Evolutionary conservation across 1,140 invertebrate genomes (phyloP).

Genomic region (Lethocerus indicus): DNA sequence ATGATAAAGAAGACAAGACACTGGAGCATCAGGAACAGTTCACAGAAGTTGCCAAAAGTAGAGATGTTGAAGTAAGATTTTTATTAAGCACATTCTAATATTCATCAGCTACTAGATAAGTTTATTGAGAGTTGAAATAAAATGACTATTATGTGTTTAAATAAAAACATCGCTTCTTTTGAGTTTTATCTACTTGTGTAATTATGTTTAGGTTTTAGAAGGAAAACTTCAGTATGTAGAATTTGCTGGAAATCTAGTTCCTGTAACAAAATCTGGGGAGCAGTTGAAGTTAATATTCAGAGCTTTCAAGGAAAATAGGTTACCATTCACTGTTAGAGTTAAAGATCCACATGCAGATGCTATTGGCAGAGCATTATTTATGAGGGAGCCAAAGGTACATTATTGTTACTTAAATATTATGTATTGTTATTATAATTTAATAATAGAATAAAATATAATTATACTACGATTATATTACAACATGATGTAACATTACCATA

Average conservation of each 20-base stretch:
- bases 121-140: not conserved
- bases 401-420: not conserved
- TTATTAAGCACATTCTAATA: not conserved
- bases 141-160: no score
- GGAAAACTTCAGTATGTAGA: slow-evolving; percentile 90
- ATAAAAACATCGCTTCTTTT: no score
- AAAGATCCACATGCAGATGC: slow-evolving; percentile 84
- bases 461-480: not conserved
- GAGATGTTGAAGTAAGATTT: slow-evolving; percentile 78
- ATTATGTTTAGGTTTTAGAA: slow-evolving; percentile 57
- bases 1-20: slow-evolving; percentile 97
- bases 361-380: slow-evolving; percentile 87
- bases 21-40: slow-evolving; percentile 95
- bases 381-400: slow-evolving; percentile 76
- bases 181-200: no score
- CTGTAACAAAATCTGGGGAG: slow-evolving; percentile 94
- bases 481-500: not conserved
- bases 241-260: slow-evolving; percentile 93
- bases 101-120: not conserved
- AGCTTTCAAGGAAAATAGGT: slow-evolving; percentile 93
- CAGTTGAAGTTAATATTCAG: slow-evolving; percentile 90
- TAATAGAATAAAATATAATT: not conserved
- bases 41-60: slow-evolving; percentile 90
- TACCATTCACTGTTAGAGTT: slow-evolving; percentile 86
- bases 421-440: not conserved